A percentile compares a stretch with the other conserved stretches of the same genome.
Evolutionary conservation across 1,140 invertebrate genomes (phyloP).

Genomic region (Odontomachus brunneus): DNA sequence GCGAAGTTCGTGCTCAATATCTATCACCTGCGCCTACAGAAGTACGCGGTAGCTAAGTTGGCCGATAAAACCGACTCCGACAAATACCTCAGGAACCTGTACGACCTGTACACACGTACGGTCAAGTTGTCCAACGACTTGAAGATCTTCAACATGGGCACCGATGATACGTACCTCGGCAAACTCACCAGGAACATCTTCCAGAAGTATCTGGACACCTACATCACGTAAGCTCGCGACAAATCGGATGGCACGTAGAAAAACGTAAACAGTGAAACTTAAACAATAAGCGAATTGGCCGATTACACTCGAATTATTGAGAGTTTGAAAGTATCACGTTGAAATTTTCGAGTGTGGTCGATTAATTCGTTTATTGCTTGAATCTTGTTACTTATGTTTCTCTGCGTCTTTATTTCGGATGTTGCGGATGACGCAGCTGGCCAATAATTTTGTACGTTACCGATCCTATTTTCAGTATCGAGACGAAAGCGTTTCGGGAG

Average conservation of each 20-base stretch:
- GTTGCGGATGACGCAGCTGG: no score
- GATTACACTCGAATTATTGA: not conserved
- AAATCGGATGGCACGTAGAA: not conserved
- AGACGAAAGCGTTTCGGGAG: slow-evolving; percentile 92
- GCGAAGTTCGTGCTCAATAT: slow-evolving; percentile 98
- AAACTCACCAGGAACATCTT: slow-evolving; percentile 95
- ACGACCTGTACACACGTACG: slow-evolving; percentile 95
- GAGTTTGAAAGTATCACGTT: no score
- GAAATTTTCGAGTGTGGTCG: not conserved
- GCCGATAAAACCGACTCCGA: slow-evolving; percentile 93
- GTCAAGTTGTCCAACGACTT: slow-evolving; percentile 91
- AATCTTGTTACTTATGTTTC: no score
- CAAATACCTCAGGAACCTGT: slow-evolving; percentile 94
- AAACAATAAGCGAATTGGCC: not conserved
- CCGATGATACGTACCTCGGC: slow-evolving; percentile 91
- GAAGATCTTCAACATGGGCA: slow-evolving; percentile 91
- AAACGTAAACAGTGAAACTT: not conserved
- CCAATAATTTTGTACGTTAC: no score
- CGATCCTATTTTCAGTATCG: slow-evolving; percentile 85
- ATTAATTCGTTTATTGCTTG: not conserved
- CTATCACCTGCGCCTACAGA: slow-evolving; percentile 96
- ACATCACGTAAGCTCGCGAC: slow-evolving; percentile 88
- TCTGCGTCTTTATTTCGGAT: no score
- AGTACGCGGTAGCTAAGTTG: slow-evolving; percentile 92
- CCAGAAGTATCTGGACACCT: slow-evolving; percentile 91